Percentiles rank a stretch among this genome's conserved stretches.
Evolutionary conservation across 2,888 invertebrate species (phyloP).

Genomic region (Mythimna albipuncta): DNA sequence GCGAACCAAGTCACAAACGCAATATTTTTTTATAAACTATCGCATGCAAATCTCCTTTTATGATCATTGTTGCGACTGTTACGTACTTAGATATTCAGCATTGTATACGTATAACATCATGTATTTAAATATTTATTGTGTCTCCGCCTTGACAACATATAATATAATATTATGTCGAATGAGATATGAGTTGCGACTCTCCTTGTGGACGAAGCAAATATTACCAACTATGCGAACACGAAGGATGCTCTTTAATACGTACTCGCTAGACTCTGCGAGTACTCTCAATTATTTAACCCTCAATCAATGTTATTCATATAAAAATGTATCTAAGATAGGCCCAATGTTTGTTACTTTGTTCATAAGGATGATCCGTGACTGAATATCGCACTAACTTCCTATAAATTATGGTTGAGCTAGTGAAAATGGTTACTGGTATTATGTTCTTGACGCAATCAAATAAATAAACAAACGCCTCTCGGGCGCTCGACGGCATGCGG

Average conservation of each 20-base stretch:
- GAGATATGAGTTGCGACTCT: constrained; percentile 1
- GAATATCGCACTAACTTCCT: background rate
- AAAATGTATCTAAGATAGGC: background rate
- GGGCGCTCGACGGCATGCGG: background rate
- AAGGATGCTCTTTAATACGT: constrained; percentile 4
- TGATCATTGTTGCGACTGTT: background rate
- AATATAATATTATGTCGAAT: background rate
- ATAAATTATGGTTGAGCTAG: no score
- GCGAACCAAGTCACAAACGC: constrained; percentile 21
- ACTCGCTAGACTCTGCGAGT: background rate
- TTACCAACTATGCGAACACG: background rate
- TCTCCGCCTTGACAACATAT: background rate
- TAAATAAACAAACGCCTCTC: background rate
- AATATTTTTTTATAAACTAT: constrained; percentile 12
- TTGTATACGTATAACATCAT: constrained; percentile 1
- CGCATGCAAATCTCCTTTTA: constrained; percentile 1
- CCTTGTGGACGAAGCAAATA: constrained; percentile 8
- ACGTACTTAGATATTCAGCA: constrained; percentile 2
- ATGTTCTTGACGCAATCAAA: background rate
- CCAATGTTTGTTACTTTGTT: background rate
- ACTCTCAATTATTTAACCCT: no score
- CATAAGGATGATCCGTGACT: background rate
- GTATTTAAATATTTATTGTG: constrained; percentile 1
- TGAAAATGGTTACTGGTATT: background rate
- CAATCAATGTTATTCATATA: background rate